Base-by-base conservation (phyloP, 2,113 vertebrate genomes). In the Gymnobelideus leadbeateri region DNA sequence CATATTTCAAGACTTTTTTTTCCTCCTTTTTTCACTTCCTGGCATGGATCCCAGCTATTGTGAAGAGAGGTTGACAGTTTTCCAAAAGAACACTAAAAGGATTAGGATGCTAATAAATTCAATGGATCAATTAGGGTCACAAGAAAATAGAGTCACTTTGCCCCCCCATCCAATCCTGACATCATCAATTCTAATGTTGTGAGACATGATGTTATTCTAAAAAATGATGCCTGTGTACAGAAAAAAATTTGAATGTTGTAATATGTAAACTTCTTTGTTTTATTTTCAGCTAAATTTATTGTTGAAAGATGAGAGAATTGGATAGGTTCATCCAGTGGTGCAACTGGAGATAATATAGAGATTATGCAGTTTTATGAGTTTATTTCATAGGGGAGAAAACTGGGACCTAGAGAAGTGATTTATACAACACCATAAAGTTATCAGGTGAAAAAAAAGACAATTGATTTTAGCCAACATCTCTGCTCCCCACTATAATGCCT, bases 1-100 rank as follows among this genome's bases (percentile, higher is more conserved):
- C 91, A 92, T 96, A 94, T 55, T 93, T 93, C 92, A 53, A 96
- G 93, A 37, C 43, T 90, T 93, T 92, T 93, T 92, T 92, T 94
- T 94, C 51, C 51, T 49, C 51, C 54, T 21, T 77, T 94, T 91
- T 89, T 92, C 77, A 93, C 11, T 43, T 84, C 25, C n/a, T 94
- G 91, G 95, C 93, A 37, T 57, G 61, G 51, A 92, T 91, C 10
- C 91, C 25, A 91, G 68, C 55, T 90, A 21, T 94, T 89, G 0
- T 0, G 77, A 47, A 43, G 84, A 23, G 24, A 91, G 1, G 47
- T 51, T 89, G 91, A 95, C 51, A 92, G 89, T 93, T 93, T 97
- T 96, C 91, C 50, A 49, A 90, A 93, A 95, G 91, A 50, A 28
- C 94, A 61, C 91, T 89, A 95, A 61, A 50, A 93, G 94, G 96